Base-by-base conservation (phyloP, 2,888 invertebrate species). In the Drosophila histrio region DNA sequence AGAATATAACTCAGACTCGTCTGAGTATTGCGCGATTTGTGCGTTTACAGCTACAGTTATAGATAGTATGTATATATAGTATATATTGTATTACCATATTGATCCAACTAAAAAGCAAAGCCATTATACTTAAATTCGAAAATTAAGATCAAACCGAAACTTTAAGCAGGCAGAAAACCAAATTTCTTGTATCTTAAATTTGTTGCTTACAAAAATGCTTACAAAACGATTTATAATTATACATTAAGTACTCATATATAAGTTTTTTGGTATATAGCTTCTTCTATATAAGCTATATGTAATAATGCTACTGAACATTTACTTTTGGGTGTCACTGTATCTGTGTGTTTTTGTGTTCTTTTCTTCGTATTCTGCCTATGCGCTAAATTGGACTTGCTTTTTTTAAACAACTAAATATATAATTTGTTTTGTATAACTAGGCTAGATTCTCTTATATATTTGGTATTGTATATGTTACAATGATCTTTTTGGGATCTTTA, bases 381-480 rank as follows among this genome's bases (percentile, higher is more conserved):
- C 74, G 53, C 59, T 75, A 75, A 53, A 53, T 54, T 73, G 76
- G 73, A 71, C 73, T 71, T 65, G 71, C 76, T 24, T 49, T 24
- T 49, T 70, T 61, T 38, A 39, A 75, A 61, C 64, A 70, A 70
- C 71, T 71, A 52, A 65, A 76, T 46, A 60, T 57, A 57, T 54
- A 46, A 36, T 32, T 58, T 69, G 44, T 80, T 74, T 84, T 82
- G 77, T 79, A 86, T 85, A 80, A 81, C 79, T 78, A 80, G 43
- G 41, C 85, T 84, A 84, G 43, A 47, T 80, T 74, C 38, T 60
- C 75, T 78, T 84, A 73, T 57, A 46, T 62, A 41, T 65, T 70
- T 70, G 50, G 84, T 82, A 82, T 86, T 82, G 82, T 83, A 77
- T 82, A 82, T 82, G 82, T 82, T 82, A 82, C 82, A 82, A 62